Percentiles rank a stretch among this genome's conserved stretches.
phyloP scores from a whole-genome alignment of 1,140 invertebrate species.

The Drusus annulatus region DNA sequence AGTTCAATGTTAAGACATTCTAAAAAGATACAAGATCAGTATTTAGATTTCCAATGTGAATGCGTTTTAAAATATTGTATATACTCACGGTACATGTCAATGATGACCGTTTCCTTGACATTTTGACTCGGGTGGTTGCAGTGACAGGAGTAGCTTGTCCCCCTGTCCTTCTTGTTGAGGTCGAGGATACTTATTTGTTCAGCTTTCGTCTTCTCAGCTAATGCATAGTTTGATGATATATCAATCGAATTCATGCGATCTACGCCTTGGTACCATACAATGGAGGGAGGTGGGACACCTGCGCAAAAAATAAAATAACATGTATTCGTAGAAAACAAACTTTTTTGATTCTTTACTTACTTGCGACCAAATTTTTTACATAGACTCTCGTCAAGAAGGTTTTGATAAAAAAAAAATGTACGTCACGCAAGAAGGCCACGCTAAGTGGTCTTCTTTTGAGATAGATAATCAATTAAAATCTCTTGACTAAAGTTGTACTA shows the following conservation, averaged over 20 bases:
- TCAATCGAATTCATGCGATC: constrained; percentile 47
- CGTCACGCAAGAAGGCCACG: too few relatives aligned
- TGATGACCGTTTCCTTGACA: not conserved
- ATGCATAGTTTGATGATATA: constrained; percentile 34
- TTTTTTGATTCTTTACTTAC: too few relatives aligned
- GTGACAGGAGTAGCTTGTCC: constrained; percentile 39
- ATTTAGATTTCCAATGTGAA: too few relatives aligned
- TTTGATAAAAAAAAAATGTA: too few relatives aligned
- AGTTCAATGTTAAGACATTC: too few relatives aligned
- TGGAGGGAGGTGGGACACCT: constrained; percentile 28
- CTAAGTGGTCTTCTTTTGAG: too few relatives aligned
- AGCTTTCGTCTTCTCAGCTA: constrained; percentile 26
- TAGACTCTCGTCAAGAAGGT: too few relatives aligned
- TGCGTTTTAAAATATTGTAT: not conserved
- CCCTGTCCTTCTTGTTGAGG: constrained; percentile 46
- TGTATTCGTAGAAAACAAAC: not conserved
- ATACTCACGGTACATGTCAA: constrained; percentile 56
- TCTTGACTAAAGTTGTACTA: too few relatives aligned
- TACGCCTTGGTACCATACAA: constrained; percentile 49
- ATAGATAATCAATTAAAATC: too few relatives aligned
- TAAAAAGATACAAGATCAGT: too few relatives aligned
- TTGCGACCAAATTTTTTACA: too few relatives aligned
- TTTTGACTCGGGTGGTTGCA: too few relatives aligned
- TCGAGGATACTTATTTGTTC: constrained; percentile 46
- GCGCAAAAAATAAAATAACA: not conserved